Conservation (phyloP, 2,888 invertebrate genomes). For the Orthosia gracilis region DNA sequence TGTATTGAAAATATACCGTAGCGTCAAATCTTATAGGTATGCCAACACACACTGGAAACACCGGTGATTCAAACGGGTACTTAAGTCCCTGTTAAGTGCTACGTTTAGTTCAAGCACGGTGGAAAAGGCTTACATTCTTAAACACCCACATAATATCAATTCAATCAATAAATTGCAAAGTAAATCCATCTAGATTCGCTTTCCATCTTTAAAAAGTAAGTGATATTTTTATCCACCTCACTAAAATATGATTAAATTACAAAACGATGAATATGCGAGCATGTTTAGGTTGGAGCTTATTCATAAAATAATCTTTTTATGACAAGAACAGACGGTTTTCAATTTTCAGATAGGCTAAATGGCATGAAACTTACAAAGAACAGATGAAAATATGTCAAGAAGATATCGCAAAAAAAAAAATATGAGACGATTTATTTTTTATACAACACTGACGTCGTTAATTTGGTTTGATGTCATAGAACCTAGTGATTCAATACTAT, state of each 20-base stretch:
- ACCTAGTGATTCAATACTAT: constrained; percentile 4
- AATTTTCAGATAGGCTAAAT: constrained; percentile 21
- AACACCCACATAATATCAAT: background rate
- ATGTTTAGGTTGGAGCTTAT: constrained; percentile 1
- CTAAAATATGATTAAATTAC: background rate
- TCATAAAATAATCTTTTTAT: constrained; percentile 19
- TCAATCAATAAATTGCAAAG: background rate
- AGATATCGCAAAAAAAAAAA: background rate
- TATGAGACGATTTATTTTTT: constrained; percentile 2
- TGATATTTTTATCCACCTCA: constrained; percentile 4
- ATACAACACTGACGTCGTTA: background rate
- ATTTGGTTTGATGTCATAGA: background rate
- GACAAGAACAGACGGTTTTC: constrained; percentile 34
- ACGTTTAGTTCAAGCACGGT: background rate
- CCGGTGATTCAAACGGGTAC: background rate
- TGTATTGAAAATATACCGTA: constrained; percentile 15
- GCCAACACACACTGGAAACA: background rate
- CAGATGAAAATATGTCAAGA: constrained; percentile 12
- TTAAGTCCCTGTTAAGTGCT: background rate
- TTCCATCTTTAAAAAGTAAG: background rate
- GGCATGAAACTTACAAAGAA: background rate
- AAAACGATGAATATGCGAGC: constrained; percentile 21
- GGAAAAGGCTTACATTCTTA: background rate
- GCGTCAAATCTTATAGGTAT: background rate
- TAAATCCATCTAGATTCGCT: background rate